Base-by-base conservation (phyloP, 2,113 vertebrate species). In the Gobius niger region DNA sequence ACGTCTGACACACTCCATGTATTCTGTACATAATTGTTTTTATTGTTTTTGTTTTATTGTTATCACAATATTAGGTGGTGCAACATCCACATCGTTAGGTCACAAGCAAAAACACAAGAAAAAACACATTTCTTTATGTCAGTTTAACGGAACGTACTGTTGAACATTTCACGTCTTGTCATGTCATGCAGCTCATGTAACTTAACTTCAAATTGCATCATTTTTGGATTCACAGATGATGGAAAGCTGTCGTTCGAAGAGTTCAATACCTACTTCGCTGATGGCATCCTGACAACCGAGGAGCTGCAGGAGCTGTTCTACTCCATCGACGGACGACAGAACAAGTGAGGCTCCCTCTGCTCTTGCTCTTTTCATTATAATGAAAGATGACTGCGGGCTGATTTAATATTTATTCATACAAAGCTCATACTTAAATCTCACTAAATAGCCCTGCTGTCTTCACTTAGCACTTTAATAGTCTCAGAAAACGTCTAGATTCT, bases 181-280 rank as follows among this genome's bases (percentile, higher is more conserved):
- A n/a, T n/a, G n/a, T n/a, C n/a, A n/a, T n/a, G 24, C 24, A 34
- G 24, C 24, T 34, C 24, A 3, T 34, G 24, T 34, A 34, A 34
- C 24, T 46, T 46, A 2, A 9, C 7, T 11, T 46, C 1, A 46
- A 12, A 19, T 34, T 34, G 19, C 24, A 7, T 60, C 0, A 2
- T 15, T 66, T 57, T 85, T 54, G 86, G 70, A 90, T 18, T 80
- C 81, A 72, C 90, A 98, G 97, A 99, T 87, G 97, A 98, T 16
- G 96, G 96, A 47, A 98, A 98, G 80, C 91, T 98, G 76, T 96
- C 96, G 9, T 97, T 99, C 80, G 95, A 97, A n/a, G 96, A 99
- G 88, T 99, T 99, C 91, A 96, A 96, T 86, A 92, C 95, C 50
- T 99, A 96, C 83, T 98, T 98, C 16, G 90, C 96, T 0, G 96